Percentiles rank a stretch among this genome's conserved stretches.
These are phyloP conservation scores for Ondatra zibethicus DNA, from an alignment of 2,113 vertebrate species.

Conservation along the genomic window DNA sequence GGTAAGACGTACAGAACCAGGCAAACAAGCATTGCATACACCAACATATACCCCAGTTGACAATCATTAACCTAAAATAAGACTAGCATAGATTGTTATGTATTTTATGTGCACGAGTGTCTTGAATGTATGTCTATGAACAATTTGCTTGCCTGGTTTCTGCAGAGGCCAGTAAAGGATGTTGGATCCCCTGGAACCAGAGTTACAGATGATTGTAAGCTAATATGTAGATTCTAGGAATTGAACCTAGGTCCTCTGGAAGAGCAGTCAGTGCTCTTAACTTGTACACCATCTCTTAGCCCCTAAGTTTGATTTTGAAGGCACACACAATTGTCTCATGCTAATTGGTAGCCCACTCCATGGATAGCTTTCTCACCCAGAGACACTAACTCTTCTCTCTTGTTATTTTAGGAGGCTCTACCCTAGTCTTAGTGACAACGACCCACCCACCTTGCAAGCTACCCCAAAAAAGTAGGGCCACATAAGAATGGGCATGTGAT, in stretches of 20 bases:
- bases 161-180: background rate
- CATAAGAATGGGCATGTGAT: background rate
- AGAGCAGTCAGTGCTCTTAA: background rate
- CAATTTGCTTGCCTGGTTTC: background rate
- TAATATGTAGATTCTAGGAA: no score
- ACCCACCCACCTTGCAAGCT: no score
- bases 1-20: background rate
- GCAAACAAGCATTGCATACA: background rate
- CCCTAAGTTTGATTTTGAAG: background rate
- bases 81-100: background rate
- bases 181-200: background rate
- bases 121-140: background rate
- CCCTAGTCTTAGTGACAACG: background rate
- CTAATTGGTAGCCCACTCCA: background rate
- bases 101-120: background rate
- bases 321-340: background rate
- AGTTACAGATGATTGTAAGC: background rate
- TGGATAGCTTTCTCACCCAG: background rate
- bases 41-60: background rate
- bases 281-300: background rate
- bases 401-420: background rate
- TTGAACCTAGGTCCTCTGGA: background rate
- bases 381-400: background rate
- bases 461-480: background rate
- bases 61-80: background rate